phyloP scores from a whole-genome alignment of 2,113 vertebrate species.

The Empidonax traillii region DNA sequence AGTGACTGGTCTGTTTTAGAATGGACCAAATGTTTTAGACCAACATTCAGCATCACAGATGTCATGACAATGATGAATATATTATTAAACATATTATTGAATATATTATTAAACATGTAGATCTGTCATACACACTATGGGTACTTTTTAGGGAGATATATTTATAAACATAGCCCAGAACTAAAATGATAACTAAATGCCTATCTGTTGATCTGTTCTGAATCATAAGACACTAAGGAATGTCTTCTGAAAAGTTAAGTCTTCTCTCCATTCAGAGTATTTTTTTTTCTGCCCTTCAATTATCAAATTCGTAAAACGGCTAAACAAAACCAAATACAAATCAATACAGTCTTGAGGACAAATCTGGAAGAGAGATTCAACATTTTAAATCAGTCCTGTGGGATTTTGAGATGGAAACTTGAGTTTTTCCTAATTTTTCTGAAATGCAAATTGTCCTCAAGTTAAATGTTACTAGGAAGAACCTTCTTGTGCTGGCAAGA shows the following conservation, averaged over 20 bases:
- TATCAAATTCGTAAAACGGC: not conserved
- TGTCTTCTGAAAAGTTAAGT: not conserved
- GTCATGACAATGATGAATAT: not conserved
- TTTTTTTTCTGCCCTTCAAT: not conserved
- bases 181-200: not conserved
- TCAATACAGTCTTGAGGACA: not conserved
- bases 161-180: not conserved
- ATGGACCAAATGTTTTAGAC: too few relatives aligned
- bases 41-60: not conserved
- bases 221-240: not conserved
- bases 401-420: not conserved
- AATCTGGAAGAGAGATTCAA: not conserved
- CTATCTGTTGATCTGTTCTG: not conserved
- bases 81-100: not conserved
- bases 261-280: not conserved
- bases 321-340: not conserved
- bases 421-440: not conserved
- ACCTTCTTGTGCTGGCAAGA: not conserved
- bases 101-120: not conserved
- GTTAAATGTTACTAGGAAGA: not conserved
- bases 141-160: not conserved
- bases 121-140: not conserved
- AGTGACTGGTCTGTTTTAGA: not conserved
- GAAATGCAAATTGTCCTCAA: not conserved
- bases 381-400: not conserved